Percentiles rank a stretch among this genome's conserved stretches.
Conservation (phyloP, 2,797 vertebrate species). For the Bradypus variegatus region DNA sequence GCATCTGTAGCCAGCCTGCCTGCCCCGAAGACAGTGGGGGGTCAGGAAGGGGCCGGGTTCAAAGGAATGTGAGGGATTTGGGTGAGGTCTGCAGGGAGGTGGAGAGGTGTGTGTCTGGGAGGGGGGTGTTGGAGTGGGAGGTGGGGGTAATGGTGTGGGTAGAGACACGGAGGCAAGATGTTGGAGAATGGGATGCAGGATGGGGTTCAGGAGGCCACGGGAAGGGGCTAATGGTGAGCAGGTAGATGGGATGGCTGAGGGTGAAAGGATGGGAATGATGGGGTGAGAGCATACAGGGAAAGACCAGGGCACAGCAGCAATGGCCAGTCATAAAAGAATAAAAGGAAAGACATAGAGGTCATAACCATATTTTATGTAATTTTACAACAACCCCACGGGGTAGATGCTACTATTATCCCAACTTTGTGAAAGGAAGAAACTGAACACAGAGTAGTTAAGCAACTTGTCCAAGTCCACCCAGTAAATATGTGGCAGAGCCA, state of each 20-base stretch:
- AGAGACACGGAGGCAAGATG: background rate
- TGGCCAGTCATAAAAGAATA: fast-evolving
- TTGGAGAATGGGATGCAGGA: background rate
- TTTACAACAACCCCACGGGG: background rate
- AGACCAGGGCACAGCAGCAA: background rate
- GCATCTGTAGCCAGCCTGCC: fast-evolving
- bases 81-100: background rate
- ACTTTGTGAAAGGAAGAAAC: background rate
- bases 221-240: background rate
- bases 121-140: background rate
- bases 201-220: background rate
- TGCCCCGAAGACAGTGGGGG: too few relatives aligned
- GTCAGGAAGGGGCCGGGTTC: background rate
- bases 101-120: background rate
- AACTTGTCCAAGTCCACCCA: background rate
- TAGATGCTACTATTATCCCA: too few relatives aligned
- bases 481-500: background rate
- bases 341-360: too few relatives aligned
- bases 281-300: background rate
- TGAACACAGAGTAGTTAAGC: background rate
- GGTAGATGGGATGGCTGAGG: background rate
- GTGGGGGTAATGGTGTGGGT: background rate
- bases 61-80: background rate
- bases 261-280: too few relatives aligned
- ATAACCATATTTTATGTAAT: background rate